A percentile compares a stretch with the other conserved stretches of the same genome.
Conservation (phyloP, 2,888 invertebrate genomes). For the Polymixis lichenea region DNA sequence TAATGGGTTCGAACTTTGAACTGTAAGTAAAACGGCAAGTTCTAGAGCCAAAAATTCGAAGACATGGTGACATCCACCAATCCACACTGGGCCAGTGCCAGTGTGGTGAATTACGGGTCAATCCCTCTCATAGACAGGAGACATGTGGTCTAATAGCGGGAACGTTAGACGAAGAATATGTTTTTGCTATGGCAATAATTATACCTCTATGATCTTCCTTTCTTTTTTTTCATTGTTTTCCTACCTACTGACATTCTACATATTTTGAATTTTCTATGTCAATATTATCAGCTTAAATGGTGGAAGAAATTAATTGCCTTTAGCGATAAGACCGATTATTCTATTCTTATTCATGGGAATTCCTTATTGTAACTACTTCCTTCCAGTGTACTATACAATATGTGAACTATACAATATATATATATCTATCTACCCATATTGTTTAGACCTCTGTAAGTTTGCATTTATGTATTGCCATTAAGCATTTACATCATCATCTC, state of each 20-base stretch:
- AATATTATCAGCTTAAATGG: no score
- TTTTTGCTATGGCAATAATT: not conserved
- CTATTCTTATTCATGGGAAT: not conserved
- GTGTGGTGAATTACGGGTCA: not conserved
- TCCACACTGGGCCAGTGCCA: not conserved
- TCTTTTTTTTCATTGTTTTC: not conserved
- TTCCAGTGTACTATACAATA: not conserved
- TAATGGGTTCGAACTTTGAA: not conserved
- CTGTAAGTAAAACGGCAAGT: not conserved
- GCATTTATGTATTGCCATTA: not conserved
- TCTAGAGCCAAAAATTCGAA: not conserved
- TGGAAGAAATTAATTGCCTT: no score
- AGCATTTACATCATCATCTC: not conserved
- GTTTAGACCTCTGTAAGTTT: not conserved
- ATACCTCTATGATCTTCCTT: not conserved
- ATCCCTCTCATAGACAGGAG: not conserved
- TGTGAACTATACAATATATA: not conserved
- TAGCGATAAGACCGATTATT: not conserved
- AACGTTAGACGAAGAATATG: not conserved
- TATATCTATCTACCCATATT: not conserved
- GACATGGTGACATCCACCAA: not conserved
- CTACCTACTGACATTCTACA: not conserved
- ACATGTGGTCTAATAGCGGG: not conserved
- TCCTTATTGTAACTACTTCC: not conserved
- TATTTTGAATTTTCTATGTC: no score